Percentiles rank a stretch among this genome's conserved stretches.
These are phyloP conservation scores for Serilophus lunatus DNA, from an alignment of 2,113 vertebrate species.

Conservation along the genomic window DNA sequence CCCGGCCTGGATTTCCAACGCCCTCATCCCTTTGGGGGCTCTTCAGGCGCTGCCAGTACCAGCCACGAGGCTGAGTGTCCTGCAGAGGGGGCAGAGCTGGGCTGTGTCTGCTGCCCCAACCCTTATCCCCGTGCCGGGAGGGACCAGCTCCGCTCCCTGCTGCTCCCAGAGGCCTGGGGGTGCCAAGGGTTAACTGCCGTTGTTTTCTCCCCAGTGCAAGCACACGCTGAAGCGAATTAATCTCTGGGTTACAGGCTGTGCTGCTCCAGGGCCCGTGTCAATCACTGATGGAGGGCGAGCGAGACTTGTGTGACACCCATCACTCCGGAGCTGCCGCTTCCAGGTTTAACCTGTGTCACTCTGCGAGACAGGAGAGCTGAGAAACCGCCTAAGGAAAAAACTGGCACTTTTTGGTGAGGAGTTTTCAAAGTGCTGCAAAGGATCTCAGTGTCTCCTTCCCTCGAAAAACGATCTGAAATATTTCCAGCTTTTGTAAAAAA, in stretches of 20 bases:
- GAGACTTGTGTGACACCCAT: not conserved
- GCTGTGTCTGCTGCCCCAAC: not conserved
- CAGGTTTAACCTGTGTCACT: not conserved
- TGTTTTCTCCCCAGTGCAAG: not conserved
- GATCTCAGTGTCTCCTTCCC: not conserved
- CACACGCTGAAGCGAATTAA: not conserved
- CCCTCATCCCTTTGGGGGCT: not conserved
- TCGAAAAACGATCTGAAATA: not conserved
- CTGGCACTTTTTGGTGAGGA: not conserved
- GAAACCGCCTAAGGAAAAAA: not conserved
- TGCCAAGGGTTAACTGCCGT: not conserved
- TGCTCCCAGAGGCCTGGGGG: not conserved
- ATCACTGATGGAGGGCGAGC: not conserved
- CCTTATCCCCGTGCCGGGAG: rapidly evolving
- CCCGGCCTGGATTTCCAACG: not conserved
- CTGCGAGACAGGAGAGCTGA: not conserved
- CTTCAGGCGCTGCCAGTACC: not conserved
- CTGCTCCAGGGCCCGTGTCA: not conserved
- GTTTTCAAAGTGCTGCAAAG: not conserved
- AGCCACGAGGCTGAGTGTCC: not conserved
- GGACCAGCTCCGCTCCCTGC: not conserved
- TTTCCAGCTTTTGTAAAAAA: not conserved
- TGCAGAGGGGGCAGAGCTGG: too few relatives aligned
- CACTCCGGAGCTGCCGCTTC: not conserved
- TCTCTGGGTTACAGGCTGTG: conserved; percentile 17